phyloP scores from a whole-genome alignment of 2,113 vertebrate genomes.

The Benitochromis conjunctus region DNA sequence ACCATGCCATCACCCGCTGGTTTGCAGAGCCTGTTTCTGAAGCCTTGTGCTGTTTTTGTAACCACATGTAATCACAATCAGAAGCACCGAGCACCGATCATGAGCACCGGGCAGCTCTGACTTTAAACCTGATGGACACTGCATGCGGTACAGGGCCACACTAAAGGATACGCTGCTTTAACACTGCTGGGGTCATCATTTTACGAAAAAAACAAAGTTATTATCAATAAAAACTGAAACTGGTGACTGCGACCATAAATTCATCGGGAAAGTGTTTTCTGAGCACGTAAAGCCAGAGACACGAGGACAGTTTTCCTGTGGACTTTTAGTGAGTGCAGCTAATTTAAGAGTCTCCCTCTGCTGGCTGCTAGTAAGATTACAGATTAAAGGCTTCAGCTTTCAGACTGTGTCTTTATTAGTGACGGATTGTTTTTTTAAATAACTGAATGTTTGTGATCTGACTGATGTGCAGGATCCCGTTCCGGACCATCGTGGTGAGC shows the following conservation, averaged over 20 bases:
- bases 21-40: no score
- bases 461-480: slow-evolving; percentile 82
- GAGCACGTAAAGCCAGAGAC: no score
- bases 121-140: no score
- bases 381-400: not conserved
- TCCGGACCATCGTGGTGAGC: slow-evolving; percentile 94
- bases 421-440: not conserved
- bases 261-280: not conserved
- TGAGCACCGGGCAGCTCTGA: no score
- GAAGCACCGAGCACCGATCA: no score
- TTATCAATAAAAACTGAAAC: not conserved
- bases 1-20: fast-evolving
- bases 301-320: not conserved
- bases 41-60: no score
- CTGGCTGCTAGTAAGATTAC: not conserved
- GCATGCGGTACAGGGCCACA: not conserved
- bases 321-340: not conserved
- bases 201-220: not conserved
- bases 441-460: not conserved
- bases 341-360: not conserved
- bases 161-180: not conserved
- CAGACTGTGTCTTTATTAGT: not conserved
- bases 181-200: not conserved
- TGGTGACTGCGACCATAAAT: not conserved
- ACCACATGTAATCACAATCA: no score